Percentiles rank a stretch among this genome's conserved stretches.
These are phyloP conservation scores for Lasioglossum baleicum DNA, from an alignment of 1,140 invertebrate species.

Conservation along the genomic window DNA sequence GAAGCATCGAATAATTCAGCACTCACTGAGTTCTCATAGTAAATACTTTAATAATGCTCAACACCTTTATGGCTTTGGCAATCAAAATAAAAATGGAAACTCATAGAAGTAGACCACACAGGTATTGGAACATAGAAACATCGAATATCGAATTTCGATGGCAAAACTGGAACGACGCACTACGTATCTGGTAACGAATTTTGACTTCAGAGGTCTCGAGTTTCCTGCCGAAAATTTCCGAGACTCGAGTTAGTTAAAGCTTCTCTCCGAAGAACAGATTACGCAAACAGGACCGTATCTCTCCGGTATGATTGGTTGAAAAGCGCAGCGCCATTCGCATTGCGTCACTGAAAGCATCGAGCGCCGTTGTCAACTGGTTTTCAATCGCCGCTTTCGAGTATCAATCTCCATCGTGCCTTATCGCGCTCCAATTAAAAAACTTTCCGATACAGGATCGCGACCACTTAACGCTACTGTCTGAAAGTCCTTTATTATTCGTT, in stretches of 20 bases:
- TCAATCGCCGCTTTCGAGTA: not conserved
- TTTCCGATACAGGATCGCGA: not conserved
- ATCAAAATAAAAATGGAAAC: too few species aligned
- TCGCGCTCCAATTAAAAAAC: not conserved
- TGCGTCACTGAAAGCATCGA: slow-evolving; percentile 1
- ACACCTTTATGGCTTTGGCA: too few species aligned
- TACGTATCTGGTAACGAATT: too few species aligned
- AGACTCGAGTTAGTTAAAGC: not conserved
- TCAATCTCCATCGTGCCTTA: not conserved
- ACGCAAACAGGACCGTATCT: not conserved
- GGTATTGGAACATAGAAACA: not conserved
- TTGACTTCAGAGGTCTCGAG: too few species aligned
- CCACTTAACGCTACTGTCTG: not conserved
- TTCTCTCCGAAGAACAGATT: not conserved
- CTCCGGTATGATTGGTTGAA: not conserved
- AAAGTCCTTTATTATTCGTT: not conserved
- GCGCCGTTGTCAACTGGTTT: not conserved
- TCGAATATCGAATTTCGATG: not conserved
- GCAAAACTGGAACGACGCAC: too few species aligned
- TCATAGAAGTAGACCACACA: too few species aligned
- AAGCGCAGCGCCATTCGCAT: not conserved
- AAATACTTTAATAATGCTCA: too few species aligned
- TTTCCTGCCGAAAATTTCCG: not conserved
- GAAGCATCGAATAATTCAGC: too few species aligned
- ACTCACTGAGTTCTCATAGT: too few species aligned